A percentile compares a stretch with the other conserved stretches of the same genome.
Conservation (phyloP, 2,113 vertebrate species). For the Grammomys dolichurus region DNA sequence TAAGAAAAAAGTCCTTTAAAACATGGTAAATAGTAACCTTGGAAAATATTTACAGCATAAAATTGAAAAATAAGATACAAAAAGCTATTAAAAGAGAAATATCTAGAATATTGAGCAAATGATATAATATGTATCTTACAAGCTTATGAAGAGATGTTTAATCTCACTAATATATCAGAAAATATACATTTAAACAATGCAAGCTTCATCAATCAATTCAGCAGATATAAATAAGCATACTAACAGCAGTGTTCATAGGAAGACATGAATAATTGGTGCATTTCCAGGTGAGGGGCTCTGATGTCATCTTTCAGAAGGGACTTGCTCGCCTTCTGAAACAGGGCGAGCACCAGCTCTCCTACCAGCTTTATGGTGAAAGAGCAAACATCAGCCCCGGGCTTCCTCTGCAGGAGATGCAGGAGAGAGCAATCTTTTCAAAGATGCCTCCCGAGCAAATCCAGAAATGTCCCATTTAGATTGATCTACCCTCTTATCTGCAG, state of each 20-base stretch:
- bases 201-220: background rate
- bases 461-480: background rate
- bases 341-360: background rate
- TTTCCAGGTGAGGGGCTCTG: background rate
- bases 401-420: background rate
- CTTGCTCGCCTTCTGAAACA: background rate
- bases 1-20: background rate
- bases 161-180: conserved; percentile 18
- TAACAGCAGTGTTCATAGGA: background rate
- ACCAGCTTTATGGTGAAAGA: background rate
- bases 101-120: background rate
- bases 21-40: background rate
- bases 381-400: background rate
- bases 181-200: background rate
- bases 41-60: background rate
- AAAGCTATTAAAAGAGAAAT: background rate
- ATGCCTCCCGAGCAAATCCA: conserved; percentile 1
- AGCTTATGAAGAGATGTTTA: background rate
- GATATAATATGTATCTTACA: background rate
- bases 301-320: background rate
- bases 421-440: conserved; percentile 11
- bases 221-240: conserved; percentile 1
- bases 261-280: background rate
- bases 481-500: background rate
- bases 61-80: conserved; percentile 15